Conservation (phyloP, 2,113 vertebrate genomes). For the Protobothrops mucrosquamatus region DNA sequence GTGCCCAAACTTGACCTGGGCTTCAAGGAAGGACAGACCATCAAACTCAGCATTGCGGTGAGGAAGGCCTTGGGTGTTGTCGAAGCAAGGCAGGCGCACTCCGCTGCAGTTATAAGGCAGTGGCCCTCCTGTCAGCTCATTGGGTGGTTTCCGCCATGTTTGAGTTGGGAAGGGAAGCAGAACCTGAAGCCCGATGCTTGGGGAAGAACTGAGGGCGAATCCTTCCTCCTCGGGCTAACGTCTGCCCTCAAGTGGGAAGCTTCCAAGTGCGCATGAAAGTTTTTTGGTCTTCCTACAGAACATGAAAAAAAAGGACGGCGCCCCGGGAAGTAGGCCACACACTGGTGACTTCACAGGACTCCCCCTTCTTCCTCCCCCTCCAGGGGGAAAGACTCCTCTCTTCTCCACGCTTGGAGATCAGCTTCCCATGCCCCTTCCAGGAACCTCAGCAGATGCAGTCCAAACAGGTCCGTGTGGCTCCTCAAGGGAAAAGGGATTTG, state of each 20-base stretch:
- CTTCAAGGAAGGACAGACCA: slow-evolving; percentile 97
- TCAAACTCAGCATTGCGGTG: slow-evolving; percentile 94
- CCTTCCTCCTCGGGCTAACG: not conserved
- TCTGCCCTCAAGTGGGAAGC: too few relatives aligned
- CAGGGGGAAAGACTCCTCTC: slow-evolving; percentile 70
- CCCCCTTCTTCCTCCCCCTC: slow-evolving; percentile 84
- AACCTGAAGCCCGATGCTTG: not conserved
- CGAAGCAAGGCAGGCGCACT: not conserved
- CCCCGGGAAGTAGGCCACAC: slow-evolving; percentile 62
- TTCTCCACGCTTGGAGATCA: slow-evolving; percentile 49
- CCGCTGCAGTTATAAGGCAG: too few relatives aligned
- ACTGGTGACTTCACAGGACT: slow-evolving; percentile 52
- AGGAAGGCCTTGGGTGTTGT: slow-evolving; percentile 40
- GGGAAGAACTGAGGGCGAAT: not conserved
- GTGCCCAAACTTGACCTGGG: slow-evolving; percentile 89
- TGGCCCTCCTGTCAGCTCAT: not conserved
- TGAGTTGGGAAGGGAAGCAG: not conserved
- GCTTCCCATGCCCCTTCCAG: not conserved
- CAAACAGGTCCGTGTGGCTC: not conserved
- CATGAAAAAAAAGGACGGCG: slow-evolving; percentile 88
- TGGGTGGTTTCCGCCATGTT: not conserved
- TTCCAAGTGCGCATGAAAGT: fast-evolving
- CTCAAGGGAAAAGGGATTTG: fast-evolving
- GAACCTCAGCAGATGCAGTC: slow-evolving; percentile 68
- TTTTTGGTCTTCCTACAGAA: slow-evolving; percentile 70